These are phyloP conservation scores for Teleogryllus occipitalis DNA, from an alignment of 1,140 invertebrate genomes.

Conservation along the genomic window DNA sequence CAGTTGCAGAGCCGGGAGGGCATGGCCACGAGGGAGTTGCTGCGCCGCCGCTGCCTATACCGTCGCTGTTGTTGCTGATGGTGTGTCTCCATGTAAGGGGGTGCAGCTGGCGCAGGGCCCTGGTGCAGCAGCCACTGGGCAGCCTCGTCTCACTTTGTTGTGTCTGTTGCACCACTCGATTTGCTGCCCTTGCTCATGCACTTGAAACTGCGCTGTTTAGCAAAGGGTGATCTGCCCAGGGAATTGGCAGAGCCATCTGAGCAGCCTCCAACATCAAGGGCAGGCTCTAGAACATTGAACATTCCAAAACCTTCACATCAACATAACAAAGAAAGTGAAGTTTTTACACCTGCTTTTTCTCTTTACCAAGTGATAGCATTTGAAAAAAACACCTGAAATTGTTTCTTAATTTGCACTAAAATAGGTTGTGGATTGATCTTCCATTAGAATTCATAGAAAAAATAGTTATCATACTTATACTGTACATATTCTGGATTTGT, in stretches of 20 bases:
- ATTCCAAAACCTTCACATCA: background rate
- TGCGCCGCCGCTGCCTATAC: constrained; percentile 15
- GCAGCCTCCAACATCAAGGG: constrained; percentile 30
- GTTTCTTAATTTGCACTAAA: background rate
- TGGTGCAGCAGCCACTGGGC: background rate
- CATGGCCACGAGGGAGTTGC: constrained; percentile 15
- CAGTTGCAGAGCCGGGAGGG: constrained; percentile 17
- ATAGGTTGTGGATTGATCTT: background rate
- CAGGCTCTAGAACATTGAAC: constrained; percentile 23
- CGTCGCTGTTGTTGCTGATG: constrained; percentile 8
- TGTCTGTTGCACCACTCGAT: constrained; percentile 2
- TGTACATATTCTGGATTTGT: no score
- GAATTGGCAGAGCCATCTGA: constrained; percentile 28
- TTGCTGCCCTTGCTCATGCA: constrained; percentile 14
- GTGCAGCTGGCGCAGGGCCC: background rate
- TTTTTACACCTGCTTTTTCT: no score
- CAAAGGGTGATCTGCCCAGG: constrained; percentile 33
- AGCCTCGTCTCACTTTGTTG: constrained; percentile 18
- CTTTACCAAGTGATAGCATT: no score
- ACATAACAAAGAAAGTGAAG: background rate
- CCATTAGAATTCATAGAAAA: no score
- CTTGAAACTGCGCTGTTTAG: constrained; percentile 31
- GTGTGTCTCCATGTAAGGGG: no score
- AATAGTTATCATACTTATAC: no score
- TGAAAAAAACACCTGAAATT: background rate